phyloP scores from a whole-genome alignment of 2,113 vertebrate species.

The Sprattus sprattus region DNA sequence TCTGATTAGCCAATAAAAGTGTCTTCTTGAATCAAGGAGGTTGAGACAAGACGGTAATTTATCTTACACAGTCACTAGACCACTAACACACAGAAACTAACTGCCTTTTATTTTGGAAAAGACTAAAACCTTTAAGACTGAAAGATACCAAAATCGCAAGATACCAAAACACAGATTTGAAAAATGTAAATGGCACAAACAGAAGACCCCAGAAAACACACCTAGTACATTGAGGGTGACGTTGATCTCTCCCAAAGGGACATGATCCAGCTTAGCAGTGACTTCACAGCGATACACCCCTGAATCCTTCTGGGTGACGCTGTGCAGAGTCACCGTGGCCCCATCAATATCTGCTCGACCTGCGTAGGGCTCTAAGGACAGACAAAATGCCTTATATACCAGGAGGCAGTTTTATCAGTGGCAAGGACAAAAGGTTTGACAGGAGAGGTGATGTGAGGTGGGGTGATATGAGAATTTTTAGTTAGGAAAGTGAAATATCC shows the following conservation, averaged over 20 bases:
- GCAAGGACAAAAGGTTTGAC: not conserved
- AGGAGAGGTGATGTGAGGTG: not conserved
- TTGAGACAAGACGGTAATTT: not conserved
- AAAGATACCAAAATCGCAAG: not conserved
- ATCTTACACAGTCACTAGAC: not conserved
- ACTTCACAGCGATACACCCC: conserved; percentile 92
- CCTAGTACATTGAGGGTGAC: conserved; percentile 83
- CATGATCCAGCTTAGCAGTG: conserved; percentile 77
- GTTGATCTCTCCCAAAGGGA: conserved; percentile 76
- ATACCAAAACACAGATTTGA: not conserved
- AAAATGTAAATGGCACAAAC: not conserved
- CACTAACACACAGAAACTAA: not conserved
- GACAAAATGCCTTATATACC: not conserved
- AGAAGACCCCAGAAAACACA: conserved; percentile 50
- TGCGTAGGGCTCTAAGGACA: not conserved
- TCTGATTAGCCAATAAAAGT: not conserved
- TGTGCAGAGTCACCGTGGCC: conserved; percentile 82
- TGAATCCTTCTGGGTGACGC: conserved; percentile 84
- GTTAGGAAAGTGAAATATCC: conserved; percentile 26
- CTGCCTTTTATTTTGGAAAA: no score
- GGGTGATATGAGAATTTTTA: no score
- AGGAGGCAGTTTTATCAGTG: not conserved
- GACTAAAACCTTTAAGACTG: no score
- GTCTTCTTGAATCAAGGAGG: not conserved
- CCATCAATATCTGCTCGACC: conserved; percentile 82